Percentiles rank a stretch among this genome's conserved stretches.
These are phyloP conservation scores for Arbacia lixula DNA, from an alignment of 53 echinoderm and acorn worm species.

Conservation along the genomic window DNA sequence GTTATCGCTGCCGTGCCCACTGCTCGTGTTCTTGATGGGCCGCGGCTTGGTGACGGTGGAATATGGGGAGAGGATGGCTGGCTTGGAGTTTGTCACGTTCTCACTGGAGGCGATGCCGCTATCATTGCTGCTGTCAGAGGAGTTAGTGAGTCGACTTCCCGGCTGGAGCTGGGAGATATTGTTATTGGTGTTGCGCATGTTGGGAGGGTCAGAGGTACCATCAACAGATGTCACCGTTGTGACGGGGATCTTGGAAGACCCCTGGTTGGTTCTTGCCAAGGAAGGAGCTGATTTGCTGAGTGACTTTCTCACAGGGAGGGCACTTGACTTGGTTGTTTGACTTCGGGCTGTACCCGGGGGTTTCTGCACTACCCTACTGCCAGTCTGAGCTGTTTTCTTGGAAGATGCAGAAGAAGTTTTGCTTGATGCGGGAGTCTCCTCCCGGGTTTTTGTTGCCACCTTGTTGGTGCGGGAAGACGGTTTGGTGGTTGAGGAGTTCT, in stretches of 20 bases:
- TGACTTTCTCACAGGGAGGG: constrained; percentile 82
- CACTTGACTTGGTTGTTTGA: constrained; percentile 62
- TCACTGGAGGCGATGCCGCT: constrained; percentile 95
- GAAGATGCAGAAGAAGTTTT: constrained; percentile 67
- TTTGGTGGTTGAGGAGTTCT: constrained; percentile 55
- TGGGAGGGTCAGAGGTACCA: constrained; percentile 33
- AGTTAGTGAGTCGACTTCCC: constrained; percentile 84
- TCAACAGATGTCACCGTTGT: constrained; percentile 66
- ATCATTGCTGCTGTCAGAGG: constrained; percentile 97
- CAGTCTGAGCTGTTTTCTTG: constrained; percentile 64
- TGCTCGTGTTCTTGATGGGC: constrained; percentile 77
- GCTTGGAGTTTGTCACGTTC: constrained; percentile 79
- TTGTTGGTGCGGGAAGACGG: constrained; percentile 66
- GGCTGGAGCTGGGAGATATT: constrained; percentile 73
- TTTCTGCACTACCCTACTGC: constrained; percentile 66
- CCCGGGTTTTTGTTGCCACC: constrained; percentile 52
- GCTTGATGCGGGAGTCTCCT: constrained; percentile 56
- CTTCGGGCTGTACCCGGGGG: constrained; percentile 50
- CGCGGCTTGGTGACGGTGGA: constrained; percentile 96
- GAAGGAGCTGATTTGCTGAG: constrained; percentile 92
- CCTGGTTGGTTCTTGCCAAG: constrained; percentile 59
- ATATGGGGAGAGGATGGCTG: constrained; percentile 92
- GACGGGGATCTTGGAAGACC: constrained; percentile 66
- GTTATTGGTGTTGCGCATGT: constrained; percentile 76
- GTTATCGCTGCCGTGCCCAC: constrained; percentile 98